Base-by-base conservation (phyloP, 92 coral and sea anemone species). In the Zoanthus gigantus region DNA sequence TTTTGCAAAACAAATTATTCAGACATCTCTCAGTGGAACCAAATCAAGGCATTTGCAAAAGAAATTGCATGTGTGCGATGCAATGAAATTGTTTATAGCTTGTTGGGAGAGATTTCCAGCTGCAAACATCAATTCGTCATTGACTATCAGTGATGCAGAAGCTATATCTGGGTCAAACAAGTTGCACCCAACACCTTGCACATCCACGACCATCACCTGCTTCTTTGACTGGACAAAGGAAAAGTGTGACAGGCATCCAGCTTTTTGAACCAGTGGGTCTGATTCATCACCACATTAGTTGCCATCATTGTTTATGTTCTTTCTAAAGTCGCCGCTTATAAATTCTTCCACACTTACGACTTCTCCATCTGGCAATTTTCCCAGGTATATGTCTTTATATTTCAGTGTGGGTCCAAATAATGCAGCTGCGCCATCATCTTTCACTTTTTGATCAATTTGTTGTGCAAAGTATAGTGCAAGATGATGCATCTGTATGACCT, bases 401-500 rank as follows among this genome's bases (percentile, higher is more conserved):
- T 86, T 75, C 46, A 86, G 83, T 74, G 83, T 86, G 54, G 69
- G 82, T 53, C 89, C 89, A 74, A 86, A 86, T 32, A 58, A 68
- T 75, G 31, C 89, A 60, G 83, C 53, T 14, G 71, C 12, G 42
- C 75, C 58, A 45, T 75, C 83, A 57, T 76, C 74, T n/a, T 32
- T 60, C 16, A 86, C 83, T 74, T 86, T 75, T 68, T 75, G 37
- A 32, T 67, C 52, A 61, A 86, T 74, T 45, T 74, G 23, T 44
- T 66, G 68, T 9, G 84, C 54, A 77, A 78, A 87, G n/a, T 76
- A 77, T 87, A 50, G 57, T 63, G 90, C 90, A 71, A 87, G 82
- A 58, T 87, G 84, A 87, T 87, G 90, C 90, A 87, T 87, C 47
- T 85, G 89, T 85, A 85, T 69, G 9, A 83, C 88, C 88, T 71